These are phyloP conservation scores for Drosophila hamatofila DNA, from an alignment of 2,888 invertebrate genomes.

Conservation along the genomic window DNA sequence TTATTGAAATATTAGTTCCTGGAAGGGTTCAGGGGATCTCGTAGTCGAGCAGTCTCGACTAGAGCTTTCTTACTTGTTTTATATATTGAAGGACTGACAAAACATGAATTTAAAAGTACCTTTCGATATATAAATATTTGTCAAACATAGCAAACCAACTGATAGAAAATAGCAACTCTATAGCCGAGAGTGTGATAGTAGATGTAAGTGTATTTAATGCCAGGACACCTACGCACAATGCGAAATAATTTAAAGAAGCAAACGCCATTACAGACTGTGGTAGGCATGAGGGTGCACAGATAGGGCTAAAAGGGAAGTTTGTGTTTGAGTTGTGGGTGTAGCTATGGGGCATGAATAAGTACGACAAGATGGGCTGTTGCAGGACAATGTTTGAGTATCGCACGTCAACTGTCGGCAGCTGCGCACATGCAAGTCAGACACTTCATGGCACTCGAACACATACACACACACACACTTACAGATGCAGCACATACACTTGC, in stretches of 20 bases:
- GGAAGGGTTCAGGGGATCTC: too few relatives aligned
- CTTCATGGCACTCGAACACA: slow-evolving; percentile 60
- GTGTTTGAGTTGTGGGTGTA: slow-evolving; percentile 9
- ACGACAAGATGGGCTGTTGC: slow-evolving; percentile 41
- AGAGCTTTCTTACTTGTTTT: too few relatives aligned
- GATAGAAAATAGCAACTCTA: background rate
- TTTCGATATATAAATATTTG: too few relatives aligned
- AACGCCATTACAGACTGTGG: slow-evolving; percentile 44
- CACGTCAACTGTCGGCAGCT: slow-evolving; percentile 76
- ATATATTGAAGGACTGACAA: background rate
- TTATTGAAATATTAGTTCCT: too few relatives aligned
- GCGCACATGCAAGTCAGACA: slow-evolving; percentile 76
- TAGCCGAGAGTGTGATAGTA: slow-evolving; percentile 24
- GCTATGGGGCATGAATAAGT: slow-evolving; percentile 47
- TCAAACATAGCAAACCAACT: too few relatives aligned
- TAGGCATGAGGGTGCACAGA: background rate
- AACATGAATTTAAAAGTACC: background rate
- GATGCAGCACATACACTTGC: slow-evolving; percentile 8
- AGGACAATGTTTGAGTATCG: slow-evolving; percentile 62
- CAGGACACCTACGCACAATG: slow-evolving; percentile 57
- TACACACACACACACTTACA: background rate
- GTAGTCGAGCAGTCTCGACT: too few relatives aligned
- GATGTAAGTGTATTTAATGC: slow-evolving; percentile 56
- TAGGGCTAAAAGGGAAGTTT: background rate
- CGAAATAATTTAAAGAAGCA: slow-evolving; percentile 56